A percentile compares a stretch with the other conserved stretches of the same genome.
Conservation (phyloP, 2,113 vertebrate species). For the Triplophysa tibetana region DNA sequence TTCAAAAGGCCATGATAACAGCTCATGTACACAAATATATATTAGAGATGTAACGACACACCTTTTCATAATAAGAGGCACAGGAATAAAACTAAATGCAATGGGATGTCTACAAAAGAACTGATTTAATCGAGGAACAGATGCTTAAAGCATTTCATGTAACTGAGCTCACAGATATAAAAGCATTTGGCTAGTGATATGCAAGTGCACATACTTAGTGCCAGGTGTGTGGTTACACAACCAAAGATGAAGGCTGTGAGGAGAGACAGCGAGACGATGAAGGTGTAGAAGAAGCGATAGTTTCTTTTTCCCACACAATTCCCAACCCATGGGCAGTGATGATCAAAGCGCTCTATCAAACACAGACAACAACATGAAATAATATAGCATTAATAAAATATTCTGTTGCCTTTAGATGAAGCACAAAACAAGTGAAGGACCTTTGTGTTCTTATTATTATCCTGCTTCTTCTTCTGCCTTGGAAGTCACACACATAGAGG, state of each 20-base stretch:
- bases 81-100: background rate
- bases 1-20: background rate
- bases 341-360: conserved; percentile 88
- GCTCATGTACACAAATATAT: background rate
- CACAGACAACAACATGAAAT: background rate
- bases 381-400: too few species aligned
- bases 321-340: conserved; percentile 97
- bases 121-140: background rate
- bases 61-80: background rate
- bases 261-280: conserved; percentile 94
- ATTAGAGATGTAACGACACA: background rate
- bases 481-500: too few species aligned
- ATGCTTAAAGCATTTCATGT: background rate
- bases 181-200: background rate
- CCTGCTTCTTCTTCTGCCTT: too few species aligned
- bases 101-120: background rate
- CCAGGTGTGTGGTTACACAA: conserved; percentile 91
- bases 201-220: conserved; percentile 78
- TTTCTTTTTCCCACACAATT: conserved; percentile 96
- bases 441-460: too few species aligned
- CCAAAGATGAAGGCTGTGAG: conserved; percentile 93
- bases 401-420: too few species aligned
- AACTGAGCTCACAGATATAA: background rate
- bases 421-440: too few species aligned
- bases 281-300: conserved; percentile 95